These are phyloP conservation scores for Cetoscarus ocellatus DNA, from an alignment of 2,797 vertebrate genomes.

Conservation along the genomic window DNA sequence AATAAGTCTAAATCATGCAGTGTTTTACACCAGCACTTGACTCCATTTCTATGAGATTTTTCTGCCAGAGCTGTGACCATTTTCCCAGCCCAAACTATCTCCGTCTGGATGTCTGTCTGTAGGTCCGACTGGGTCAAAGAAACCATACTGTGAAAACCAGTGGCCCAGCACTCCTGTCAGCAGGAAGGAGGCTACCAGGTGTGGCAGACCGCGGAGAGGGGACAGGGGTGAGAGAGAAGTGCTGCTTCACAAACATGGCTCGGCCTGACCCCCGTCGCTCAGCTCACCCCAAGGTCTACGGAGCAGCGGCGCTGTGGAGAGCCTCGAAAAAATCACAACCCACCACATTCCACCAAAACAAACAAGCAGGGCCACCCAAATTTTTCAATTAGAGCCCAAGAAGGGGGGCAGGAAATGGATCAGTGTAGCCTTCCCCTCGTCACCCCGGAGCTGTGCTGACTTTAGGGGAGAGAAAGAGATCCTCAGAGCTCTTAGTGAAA, in stretches of 20 bases:
- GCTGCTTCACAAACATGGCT: constrained; percentile 60
- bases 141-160: constrained; percentile 55
- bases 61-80: background rate
- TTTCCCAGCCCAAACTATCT: constrained; percentile 14
- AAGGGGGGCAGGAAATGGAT: constrained; percentile 93
- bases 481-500: constrained; percentile 37
- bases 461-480: constrained; percentile 82
- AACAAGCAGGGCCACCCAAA: constrained; percentile 99
- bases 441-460: constrained; percentile 80
- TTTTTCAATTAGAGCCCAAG: constrained; percentile 94
- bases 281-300: constrained; percentile 80
- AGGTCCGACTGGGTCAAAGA: constrained; percentile 48
- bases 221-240: constrained; percentile 52
- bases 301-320: constrained; percentile 90
- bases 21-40: background rate
- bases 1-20: background rate
- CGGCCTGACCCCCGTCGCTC: constrained; percentile 64
- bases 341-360: constrained; percentile 94
- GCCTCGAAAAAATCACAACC: constrained; percentile 91
- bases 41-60: background rate
- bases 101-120: constrained; percentile 31
- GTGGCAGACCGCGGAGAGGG: constrained; percentile 31
- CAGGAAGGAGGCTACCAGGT: constrained; percentile 59
- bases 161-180: constrained; percentile 59
- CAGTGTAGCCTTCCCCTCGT: constrained; percentile 65